These are phyloP conservation scores for Sinocyclocheilus rhinocerous DNA, from an alignment of 2,113 vertebrate species.

Conservation along the genomic window DNA sequence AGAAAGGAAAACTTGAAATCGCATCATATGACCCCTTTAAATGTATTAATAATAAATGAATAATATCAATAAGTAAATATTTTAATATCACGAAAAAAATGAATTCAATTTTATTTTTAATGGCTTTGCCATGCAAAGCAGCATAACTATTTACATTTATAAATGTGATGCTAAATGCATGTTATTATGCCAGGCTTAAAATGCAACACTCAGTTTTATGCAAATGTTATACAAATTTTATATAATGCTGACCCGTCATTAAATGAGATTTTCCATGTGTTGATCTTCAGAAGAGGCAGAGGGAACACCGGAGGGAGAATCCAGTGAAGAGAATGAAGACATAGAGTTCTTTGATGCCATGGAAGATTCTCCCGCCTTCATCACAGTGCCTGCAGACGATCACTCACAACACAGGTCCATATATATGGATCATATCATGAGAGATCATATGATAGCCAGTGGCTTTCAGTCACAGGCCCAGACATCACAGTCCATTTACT, in stretches of 20 bases:
- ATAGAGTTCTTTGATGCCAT: constrained; percentile 96
- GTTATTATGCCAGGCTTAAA: not conserved
- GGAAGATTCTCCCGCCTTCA: constrained; percentile 92
- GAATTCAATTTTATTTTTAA: not conserved
- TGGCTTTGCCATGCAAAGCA: not conserved
- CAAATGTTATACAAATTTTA: not conserved
- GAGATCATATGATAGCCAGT: not conserved
- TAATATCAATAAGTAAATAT: too few relatives aligned
- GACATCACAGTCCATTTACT: not conserved
- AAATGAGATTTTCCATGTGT: not conserved
- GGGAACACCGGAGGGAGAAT: constrained; percentile 81
- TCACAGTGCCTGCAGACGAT: constrained; percentile 85
- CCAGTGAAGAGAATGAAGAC: constrained; percentile 96
- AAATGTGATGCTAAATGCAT: not conserved
- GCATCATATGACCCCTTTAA: too few relatives aligned
- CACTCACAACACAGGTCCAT: constrained; percentile 83
- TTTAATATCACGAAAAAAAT: too few relatives aligned
- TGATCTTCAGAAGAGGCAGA: constrained; percentile 68
- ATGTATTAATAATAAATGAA: too few relatives aligned
- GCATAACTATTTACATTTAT: not conserved
- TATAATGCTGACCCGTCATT: not conserved
- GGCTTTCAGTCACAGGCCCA: not conserved
- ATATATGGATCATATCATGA: not conserved
- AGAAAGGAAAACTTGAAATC: too few relatives aligned
- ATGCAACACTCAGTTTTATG: not conserved